Percentiles rank a stretch among this genome's conserved stretches.
phyloP scores from a whole-genome alignment of 2,797 vertebrate species.

The Brotula barbata region DNA sequence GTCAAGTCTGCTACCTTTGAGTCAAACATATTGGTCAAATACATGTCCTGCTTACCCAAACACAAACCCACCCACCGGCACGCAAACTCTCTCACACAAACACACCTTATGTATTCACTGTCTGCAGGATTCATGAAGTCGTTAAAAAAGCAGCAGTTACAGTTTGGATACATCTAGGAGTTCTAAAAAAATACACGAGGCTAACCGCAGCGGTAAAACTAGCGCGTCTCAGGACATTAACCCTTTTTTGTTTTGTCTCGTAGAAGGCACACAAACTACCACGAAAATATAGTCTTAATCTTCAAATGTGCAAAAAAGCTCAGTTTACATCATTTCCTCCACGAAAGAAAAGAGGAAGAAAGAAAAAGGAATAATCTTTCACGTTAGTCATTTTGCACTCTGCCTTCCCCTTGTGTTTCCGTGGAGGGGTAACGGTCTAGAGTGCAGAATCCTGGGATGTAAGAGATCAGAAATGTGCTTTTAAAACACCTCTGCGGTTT shows the following conservation, averaged over 20 bases:
- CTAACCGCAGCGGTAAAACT: constrained; percentile 51
- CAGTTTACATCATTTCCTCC: constrained; percentile 59
- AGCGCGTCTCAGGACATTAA: constrained; percentile 48
- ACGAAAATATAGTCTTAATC: constrained; percentile 61
- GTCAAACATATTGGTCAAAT: constrained; percentile 3
- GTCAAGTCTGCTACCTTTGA: constrained; percentile 23
- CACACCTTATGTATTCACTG: neutral
- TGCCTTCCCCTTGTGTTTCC: constrained; percentile 1
- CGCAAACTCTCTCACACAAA: neutral
- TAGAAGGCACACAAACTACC: constrained; percentile 79
- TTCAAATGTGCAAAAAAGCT: constrained; percentile 81
- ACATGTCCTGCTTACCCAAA: constrained; percentile 17
- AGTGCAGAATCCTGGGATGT: constrained; percentile 24
- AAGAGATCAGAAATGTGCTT: constrained; percentile 49
- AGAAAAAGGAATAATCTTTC: constrained; percentile 11
- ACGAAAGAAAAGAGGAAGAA: constrained; percentile 15
- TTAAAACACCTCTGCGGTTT: constrained; percentile 28
- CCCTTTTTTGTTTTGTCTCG: constrained; percentile 49
- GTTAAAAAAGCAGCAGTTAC: constrained; percentile 64
- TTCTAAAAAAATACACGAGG: constrained; percentile 58
- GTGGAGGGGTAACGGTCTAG: constrained; percentile 20
- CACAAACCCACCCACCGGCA: neutral
- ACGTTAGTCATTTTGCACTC: constrained; percentile 22
- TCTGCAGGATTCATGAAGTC: constrained; percentile 22
- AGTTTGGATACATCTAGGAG: constrained; percentile 52